These are phyloP conservation scores for Calliopsis andreniformis DNA, from an alignment of 1,140 invertebrate genomes.

Conservation along the genomic window DNA sequence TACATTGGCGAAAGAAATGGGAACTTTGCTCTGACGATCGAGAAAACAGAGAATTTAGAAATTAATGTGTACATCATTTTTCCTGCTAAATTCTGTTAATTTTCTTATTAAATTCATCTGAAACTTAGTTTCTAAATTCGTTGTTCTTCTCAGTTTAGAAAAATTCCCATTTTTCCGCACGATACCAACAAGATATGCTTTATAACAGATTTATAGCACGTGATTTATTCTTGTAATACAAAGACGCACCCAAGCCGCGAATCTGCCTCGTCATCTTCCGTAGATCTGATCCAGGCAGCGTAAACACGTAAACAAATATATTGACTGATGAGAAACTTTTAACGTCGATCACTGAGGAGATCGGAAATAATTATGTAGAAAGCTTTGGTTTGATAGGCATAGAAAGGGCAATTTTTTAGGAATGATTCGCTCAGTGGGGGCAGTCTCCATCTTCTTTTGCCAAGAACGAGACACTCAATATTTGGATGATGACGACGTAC, in stretches of 20 bases:
- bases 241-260: slow-evolving; percentile 73
- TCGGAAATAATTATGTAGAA: slow-evolving; percentile 44
- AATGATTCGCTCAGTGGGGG: slow-evolving; percentile 28
- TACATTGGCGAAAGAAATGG: slow-evolving; percentile 33
- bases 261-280: slow-evolving; percentile 67
- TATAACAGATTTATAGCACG: slow-evolving; percentile 54
- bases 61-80: too few relatives aligned
- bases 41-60: neutral
- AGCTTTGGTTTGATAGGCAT: slow-evolving; percentile 26
- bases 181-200: slow-evolving; percentile 25
- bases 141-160: neutral
- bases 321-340: slow-evolving; percentile 42
- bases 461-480: slow-evolving; percentile 39
- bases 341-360: slow-evolving; percentile 29
- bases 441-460: slow-evolving; percentile 50
- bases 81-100: too few relatives aligned
- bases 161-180: slow-evolving; percentile 30
- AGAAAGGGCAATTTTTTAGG: slow-evolving; percentile 31
- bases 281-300: slow-evolving; percentile 71
- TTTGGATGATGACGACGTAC: slow-evolving; percentile 62
- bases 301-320: slow-evolving; percentile 70
- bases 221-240: slow-evolving; percentile 66
- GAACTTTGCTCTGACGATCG: slow-evolving; percentile 2
- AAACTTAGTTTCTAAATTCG: neutral
- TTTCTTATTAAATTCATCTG: too few relatives aligned